Evolutionary conservation across 2,888 invertebrate genomes (phyloP).

Genomic region (Teleiodes luculella): DNA sequence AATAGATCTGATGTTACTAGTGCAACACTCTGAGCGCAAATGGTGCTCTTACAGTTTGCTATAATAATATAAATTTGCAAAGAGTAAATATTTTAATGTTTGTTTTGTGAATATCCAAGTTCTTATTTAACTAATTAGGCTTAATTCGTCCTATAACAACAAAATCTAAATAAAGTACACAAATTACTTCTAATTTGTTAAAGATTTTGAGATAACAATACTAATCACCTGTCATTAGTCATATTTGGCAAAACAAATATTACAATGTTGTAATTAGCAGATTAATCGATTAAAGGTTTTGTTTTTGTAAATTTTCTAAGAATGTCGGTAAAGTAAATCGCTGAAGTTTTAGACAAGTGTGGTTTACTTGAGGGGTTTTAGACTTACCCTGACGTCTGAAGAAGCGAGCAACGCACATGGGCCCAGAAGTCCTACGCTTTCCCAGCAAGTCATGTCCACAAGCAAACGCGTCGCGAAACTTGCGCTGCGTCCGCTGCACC

Average conservation of each 20-base stretch:
- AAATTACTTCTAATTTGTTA: too few relatives aligned
- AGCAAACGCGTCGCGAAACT: constrained; percentile 34
- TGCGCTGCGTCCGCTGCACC: constrained; percentile 41
- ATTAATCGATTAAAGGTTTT: too few relatives aligned
- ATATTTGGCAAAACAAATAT: not conserved
- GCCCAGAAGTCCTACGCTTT: constrained; percentile 73
- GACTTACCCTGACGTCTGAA: constrained; percentile 73
- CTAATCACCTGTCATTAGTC: too few relatives aligned
- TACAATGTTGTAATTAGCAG: too few relatives aligned
- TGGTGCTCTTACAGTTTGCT: not conserved
- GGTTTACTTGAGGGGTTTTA: constrained; percentile 20
- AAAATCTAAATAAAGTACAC: too few relatives aligned
- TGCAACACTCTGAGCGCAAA: not conserved
- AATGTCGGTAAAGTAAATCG: too few relatives aligned
- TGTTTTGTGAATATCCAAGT: constrained; percentile 5
- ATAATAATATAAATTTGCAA: not conserved
- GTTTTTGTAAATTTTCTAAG: too few relatives aligned
- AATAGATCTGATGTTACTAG: not conserved
- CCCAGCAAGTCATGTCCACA: constrained; percentile 76
- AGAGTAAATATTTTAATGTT: constrained; percentile 10
- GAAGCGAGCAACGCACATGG: constrained; percentile 74
- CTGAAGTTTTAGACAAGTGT: not conserved
- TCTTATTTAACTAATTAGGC: constrained; percentile 7
- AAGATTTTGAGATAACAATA: too few relatives aligned
- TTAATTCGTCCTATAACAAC: too few relatives aligned